Conservation (phyloP, 2,113 vertebrate genomes). For the Lanius collurio region DNA sequence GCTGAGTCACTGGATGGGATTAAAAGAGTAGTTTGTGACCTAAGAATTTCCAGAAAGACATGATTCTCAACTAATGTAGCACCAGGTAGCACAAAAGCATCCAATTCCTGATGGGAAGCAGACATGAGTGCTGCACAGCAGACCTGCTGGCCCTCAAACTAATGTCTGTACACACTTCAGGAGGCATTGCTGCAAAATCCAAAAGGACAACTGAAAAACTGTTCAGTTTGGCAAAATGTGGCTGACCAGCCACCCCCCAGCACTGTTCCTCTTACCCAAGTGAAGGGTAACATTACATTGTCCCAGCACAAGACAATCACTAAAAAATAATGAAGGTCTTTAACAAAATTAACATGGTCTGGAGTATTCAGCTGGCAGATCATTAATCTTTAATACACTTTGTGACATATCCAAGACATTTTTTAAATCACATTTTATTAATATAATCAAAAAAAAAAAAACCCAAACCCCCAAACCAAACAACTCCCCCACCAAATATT, state of each 20-base stretch:
- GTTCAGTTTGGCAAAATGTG: not conserved
- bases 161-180: not conserved
- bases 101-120: not conserved
- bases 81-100: not conserved
- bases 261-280: not conserved
- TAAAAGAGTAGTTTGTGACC: not conserved
- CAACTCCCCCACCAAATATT: not conserved
- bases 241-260: accelerated
- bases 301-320: not conserved
- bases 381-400: constrained; percentile 4
- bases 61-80: not conserved
- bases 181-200: not conserved
- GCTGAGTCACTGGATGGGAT: not conserved
- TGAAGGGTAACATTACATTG: not conserved
- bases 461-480: not conserved
- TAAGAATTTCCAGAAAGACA: not conserved
- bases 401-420: not conserved
- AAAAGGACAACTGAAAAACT: not conserved
- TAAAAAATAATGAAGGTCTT: not conserved
- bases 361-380: not conserved
- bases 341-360: not conserved
- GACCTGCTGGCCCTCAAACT: not conserved
- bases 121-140: accelerated
- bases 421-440: not conserved
- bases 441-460: not conserved